Percentiles rank a stretch among this genome's conserved stretches.
Conservation (phyloP, 2,888 invertebrate genomes). For the Phalera bucephala region DNA sequence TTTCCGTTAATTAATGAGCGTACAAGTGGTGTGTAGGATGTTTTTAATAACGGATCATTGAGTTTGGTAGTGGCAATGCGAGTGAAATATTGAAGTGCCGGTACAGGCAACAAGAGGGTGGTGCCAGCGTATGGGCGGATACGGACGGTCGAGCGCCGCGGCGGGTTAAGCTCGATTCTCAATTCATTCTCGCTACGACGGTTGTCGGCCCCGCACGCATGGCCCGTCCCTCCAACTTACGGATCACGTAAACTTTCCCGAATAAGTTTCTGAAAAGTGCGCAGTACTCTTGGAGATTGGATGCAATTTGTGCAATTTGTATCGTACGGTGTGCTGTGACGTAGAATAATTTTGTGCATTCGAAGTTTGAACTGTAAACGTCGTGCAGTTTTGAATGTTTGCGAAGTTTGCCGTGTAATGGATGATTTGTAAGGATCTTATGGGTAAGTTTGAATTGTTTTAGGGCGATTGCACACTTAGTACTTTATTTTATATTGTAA, state of each 20-base stretch:
- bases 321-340: conserved; percentile 30
- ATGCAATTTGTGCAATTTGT: conserved; percentile 54
- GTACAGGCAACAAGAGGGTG: conserved; percentile 52
- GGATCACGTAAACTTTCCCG: conserved; percentile 44
- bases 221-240: conserved; percentile 15
- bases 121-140: conserved; percentile 40
- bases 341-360: conserved; percentile 24
- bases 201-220: conserved; percentile 27
- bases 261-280: conserved; percentile 38
- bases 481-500: too few species aligned
- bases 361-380: conserved; percentile 8
- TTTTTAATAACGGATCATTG: conserved; percentile 30
- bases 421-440: conserved; percentile 11
- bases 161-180: conserved; percentile 14
- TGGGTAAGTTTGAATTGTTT: conserved; percentile 11
- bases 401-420: conserved; percentile 7
- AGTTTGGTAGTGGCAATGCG: conserved; percentile 24
- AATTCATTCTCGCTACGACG: conserved; percentile 35
- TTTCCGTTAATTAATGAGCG: conserved; percentile 12
- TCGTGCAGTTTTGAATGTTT: neutral
- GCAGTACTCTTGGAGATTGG: conserved; percentile 41
- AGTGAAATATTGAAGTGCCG: conserved; percentile 35
- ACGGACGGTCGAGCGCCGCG: conserved; percentile 24
- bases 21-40: conserved; percentile 9
- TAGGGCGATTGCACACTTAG: too few species aligned